Evolutionary conservation across 2,888 invertebrate genomes (phyloP).

Genomic region (Ectobius pallidus): DNA sequence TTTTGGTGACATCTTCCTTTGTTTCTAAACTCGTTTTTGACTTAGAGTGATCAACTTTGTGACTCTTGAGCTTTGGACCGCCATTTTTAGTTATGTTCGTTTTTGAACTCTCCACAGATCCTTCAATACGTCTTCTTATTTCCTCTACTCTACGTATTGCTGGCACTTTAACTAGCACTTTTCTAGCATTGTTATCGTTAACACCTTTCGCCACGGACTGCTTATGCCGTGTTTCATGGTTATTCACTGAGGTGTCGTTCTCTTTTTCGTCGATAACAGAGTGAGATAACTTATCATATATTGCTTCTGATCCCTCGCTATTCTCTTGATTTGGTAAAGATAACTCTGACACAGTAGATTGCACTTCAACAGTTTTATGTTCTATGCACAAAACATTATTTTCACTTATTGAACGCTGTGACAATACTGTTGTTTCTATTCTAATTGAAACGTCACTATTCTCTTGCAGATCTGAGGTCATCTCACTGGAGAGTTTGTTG

Average conservation of each 20-base stretch:
- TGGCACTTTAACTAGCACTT: not conserved
- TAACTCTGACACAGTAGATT: not conserved
- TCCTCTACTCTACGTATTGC: conserved; percentile 4
- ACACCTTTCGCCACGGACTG: not conserved
- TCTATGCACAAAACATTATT: no score
- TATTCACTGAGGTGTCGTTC: not conserved
- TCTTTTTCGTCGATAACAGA: not conserved
- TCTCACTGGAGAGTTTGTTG: not conserved
- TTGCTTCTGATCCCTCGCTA: not conserved
- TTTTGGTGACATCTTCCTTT: not conserved
- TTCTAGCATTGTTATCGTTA: not conserved
- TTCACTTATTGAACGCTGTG: not conserved
- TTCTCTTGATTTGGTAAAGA: not conserved
- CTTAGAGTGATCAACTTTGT: not conserved
- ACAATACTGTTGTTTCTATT: not conserved
- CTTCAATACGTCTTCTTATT: not conserved
- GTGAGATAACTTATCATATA: not conserved
- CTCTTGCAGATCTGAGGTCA: not conserved
- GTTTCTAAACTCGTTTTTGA: not conserved
- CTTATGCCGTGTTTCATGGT: no score
- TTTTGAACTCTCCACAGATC: not conserved
- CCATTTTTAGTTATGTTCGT: not conserved
- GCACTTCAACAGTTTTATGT: not conserved
- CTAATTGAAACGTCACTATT: not conserved
- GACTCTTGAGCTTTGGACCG: not conserved